Base-by-base conservation (phyloP, 2,888 invertebrate species). In the Gortyna flavago region DNA sequence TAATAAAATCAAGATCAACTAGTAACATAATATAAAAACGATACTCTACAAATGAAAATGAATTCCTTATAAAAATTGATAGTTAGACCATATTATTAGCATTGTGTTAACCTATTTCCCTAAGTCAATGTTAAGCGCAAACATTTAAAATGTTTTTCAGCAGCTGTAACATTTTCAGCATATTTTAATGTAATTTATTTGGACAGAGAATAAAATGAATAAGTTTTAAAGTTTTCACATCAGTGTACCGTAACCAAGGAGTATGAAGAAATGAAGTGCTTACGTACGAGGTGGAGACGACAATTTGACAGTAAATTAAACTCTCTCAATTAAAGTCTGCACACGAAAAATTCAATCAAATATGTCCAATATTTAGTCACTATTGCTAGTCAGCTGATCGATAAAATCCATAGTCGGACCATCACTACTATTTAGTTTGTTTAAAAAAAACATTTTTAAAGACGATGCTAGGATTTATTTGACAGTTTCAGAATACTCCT, bases 101-200 rank as follows among this genome's bases (percentile, higher is more conserved):
- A 75, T 84, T 70, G 13, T 69, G 25, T 69, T 84, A 84, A 74
- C 69, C 68, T 80, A 80, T 84, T 68, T 66, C 59, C 44, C 74
- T 87, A 67, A 80, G 70, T 79, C 80, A 81, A 80, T 83, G 68
- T 86, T 77, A 80, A 83, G 51, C 73, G 41, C 29, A 68, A 68
- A 78, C 54, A 72, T 38, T 44, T 69, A 35, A 48, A 51, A 38
- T 25, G 1, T 61, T 21, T 59, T 61, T 38, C 44, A 62, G 66
- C 69, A 66, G 65, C 61, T 77, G 81, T 38, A 66, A 48, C n/a
- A 29, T 61, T 61, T 78, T 61, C 18, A 57, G 38, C 38, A 59
- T 65, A 65, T 65, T 59, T 48, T 32, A 59, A 72, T 48, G 8
- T 72, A 0, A 44, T 71, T 78, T 54, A 38, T 57, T 79, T 13